Evolutionary conservation across 1,140 invertebrate genomes (phyloP), one percentile per base, ranked within the genome.

Genomic region (Samia ricini): DNA sequence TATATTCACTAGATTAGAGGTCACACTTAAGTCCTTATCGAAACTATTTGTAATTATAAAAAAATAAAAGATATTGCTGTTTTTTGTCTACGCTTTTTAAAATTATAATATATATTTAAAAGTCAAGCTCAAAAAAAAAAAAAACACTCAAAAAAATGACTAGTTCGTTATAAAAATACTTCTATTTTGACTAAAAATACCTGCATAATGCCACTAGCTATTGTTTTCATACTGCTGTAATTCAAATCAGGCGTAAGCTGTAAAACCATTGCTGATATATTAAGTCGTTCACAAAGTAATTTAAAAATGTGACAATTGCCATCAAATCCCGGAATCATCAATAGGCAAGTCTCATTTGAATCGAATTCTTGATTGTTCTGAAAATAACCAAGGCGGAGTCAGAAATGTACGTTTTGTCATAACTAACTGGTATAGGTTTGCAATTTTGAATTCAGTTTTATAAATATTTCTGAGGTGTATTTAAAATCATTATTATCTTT

Each of bases 291-390:
- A 24, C 24, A 23, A 8, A 56, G n/a, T 33, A 19, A 20, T 36
- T 36, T 18, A 20, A 56, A 56, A 24, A 56, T 15, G 2, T 19
- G 15, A 19, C n/a, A 33, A 18, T 56, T 18, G 8, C 55, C 23
- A 20, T 56, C 55, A 21, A 56, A 56, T 24, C 54, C 54, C 18
- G 54, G 54, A 15, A 56, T 56, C 54, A 56, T 56, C 24, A 56
- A 26, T 23, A 56, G n/a, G 54, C 12, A 24, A 18, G 54, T 15
- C 5, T 56, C 54, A 2, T 56, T 15, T 8, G 54, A 24, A 56
- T 56, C 54, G 4, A 24, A 24, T 15, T 23, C 21, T 12, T 56
- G n/a, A 15, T 56, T 23, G 15, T 18, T 56, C 54, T 56, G 23
- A 8, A 56, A 56, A 23, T 24, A 12, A 36, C 12, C 12, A 12